Base-by-base conservation (phyloP, 1,140 invertebrate species). In the Drosophila azteca region DNA sequence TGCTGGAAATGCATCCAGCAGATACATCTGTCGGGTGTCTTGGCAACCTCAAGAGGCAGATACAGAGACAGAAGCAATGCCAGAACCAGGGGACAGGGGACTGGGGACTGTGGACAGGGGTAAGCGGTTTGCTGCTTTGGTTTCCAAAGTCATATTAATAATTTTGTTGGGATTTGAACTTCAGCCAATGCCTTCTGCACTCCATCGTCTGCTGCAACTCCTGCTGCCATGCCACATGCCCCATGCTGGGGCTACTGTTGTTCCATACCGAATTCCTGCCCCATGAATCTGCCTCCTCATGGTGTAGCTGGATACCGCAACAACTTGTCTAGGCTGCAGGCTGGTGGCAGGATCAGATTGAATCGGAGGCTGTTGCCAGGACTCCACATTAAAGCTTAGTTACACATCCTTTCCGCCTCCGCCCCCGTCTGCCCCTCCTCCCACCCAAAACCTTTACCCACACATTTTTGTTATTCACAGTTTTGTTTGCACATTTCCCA, bases 61-160 rank as follows among this genome's bases (percentile, higher is more conserved):
- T 3, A 2, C 26, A 46, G 39, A 46, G 46, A 11, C 24, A 3
- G 31, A 0, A 11, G 8, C 26, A 29, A 4, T 24, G 22, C 6
- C 5, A 46, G n/a, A 51, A 39, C 15, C 17, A 22, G 17, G 39
- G 48, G 22, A 0, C 9, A 11, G 31, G n/a, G 1, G 17, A 20
- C 17, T 20, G 17, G 39, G 48, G 24, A 1, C 9, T 4, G 31
- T 3, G 4, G n/a, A 11, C 43, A 31, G 52, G n/a, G n/a, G 6
- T 9, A 2, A 3, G 7, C 20, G 9, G 9, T 15, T 9, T 39
- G 48, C 3, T 31, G 24, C 31, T 41, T 9, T 13, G 44, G 39
- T 9, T 26, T 51, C 78, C 64, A 72, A 85, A 87, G 82, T 87
- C 82, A 82, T 82, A 88, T 87, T 87, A 88, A 87, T 88, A 87